Conservation (phyloP, 1,140 invertebrate genomes). For the Bombus waltoni region DNA sequence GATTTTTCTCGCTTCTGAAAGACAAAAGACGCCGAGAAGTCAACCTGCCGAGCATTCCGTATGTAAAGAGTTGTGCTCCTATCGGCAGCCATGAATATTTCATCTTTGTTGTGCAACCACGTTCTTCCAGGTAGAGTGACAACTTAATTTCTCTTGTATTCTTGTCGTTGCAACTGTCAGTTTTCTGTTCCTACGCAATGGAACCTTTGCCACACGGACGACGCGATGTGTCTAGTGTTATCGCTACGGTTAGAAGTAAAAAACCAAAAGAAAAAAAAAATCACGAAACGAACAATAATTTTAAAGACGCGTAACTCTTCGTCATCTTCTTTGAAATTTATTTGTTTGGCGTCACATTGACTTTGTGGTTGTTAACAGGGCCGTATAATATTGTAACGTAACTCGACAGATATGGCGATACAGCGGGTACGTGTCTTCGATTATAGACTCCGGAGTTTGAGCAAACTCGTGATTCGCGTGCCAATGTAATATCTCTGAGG, state of each 20-base stretch:
- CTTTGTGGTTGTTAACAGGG: not conserved
- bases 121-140: not conserved
- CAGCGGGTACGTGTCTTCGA: too few species aligned
- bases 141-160: constrained; percentile 45
- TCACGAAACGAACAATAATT: too few species aligned
- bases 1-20: not conserved
- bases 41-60: not conserved
- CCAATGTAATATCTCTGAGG: too few species aligned
- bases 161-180: not conserved
- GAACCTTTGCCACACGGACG: not conserved
- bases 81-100: constrained; percentile 51
- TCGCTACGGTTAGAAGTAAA: not conserved
- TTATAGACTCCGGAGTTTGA: too few species aligned
- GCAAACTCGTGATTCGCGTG: too few species aligned
- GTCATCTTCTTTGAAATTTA: not conserved
- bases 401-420: too few species aligned
- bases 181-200: not conserved
- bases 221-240: not conserved
- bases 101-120: constrained; percentile 18
- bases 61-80: constrained; percentile 32
- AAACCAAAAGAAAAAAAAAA: too few species aligned
- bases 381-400: too few species aligned
- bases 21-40: not conserved
- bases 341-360: not conserved
- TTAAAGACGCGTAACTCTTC: too few species aligned